Conservation (phyloP, 2,113 vertebrate species). For the Amia ocellicauda region DNA sequence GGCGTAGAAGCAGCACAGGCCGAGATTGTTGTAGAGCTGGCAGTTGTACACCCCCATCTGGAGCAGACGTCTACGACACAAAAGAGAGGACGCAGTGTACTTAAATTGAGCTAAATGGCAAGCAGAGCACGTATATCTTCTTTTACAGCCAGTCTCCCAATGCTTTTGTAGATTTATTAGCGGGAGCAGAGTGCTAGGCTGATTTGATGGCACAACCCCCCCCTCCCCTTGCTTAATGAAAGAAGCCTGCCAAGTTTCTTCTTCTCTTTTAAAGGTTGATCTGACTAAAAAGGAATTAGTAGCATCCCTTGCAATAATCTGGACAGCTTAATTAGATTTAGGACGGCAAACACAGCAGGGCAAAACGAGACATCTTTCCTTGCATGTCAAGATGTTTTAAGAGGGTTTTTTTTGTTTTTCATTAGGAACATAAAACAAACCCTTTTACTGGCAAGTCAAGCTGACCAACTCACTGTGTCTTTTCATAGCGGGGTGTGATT, state of each 20-base stretch:
- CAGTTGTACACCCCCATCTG: conserved; percentile 98
- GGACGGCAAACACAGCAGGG: neutral
- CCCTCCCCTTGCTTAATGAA: neutral
- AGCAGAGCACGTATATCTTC: neutral
- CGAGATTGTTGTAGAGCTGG: conserved; percentile 96
- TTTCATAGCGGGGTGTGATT: neutral
- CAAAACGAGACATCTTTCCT: neutral
- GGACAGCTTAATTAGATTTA: neutral
- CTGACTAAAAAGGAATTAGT: neutral
- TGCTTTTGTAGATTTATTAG: neutral
- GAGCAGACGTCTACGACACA: conserved; percentile 76
- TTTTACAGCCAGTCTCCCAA: neutral
- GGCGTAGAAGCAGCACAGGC: conserved; percentile 94
- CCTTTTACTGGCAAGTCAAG: too few species aligned
- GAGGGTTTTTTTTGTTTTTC: neutral
- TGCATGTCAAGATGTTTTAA: neutral
- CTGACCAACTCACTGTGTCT: too few species aligned
- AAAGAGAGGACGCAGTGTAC: neutral
- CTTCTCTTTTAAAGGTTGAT: neutral
- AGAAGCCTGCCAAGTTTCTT: neutral
- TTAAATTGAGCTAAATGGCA: conserved; percentile 5
- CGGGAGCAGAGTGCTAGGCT: too few species aligned
- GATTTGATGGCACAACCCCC: neutral
- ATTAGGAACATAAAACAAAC: too few species aligned
- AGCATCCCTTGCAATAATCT: neutral